Conservation (phyloP, 2,113 vertebrate genomes). For the Rhizomys pruinosus region DNA sequence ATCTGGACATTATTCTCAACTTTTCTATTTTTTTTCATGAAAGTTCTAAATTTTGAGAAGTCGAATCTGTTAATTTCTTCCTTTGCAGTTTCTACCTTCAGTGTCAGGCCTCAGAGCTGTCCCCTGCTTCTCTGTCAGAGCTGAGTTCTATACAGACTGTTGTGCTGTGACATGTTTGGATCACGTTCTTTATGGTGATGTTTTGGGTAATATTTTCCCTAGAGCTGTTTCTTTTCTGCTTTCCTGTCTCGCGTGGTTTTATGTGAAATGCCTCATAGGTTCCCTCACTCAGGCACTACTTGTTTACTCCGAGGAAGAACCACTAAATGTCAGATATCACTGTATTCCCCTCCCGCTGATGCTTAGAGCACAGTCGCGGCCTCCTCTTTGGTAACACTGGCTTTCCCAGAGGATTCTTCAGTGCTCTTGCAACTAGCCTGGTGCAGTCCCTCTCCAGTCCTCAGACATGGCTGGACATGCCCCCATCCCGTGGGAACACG, state of each 20-base stretch:
- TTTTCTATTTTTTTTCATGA: conserved; percentile 20
- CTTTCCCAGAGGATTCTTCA: not conserved
- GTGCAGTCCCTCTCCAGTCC: not conserved
- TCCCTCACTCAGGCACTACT: not conserved
- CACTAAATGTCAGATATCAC: not conserved
- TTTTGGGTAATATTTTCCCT: not conserved
- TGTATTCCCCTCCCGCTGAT: not conserved
- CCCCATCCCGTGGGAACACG: not conserved
- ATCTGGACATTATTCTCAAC: not conserved
- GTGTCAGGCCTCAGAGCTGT: not conserved
- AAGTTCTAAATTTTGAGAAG: not conserved
- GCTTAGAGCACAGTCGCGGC: not conserved
- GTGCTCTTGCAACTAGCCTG: not conserved
- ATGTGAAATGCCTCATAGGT: not conserved
- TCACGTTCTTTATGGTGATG: not conserved
- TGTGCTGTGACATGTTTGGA: not conserved
- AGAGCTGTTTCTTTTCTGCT: not conserved
- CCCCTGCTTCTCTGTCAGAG: not conserved
- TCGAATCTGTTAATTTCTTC: not conserved
- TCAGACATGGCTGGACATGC: not conserved
- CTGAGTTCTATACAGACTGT: too few species aligned
- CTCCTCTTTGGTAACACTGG: not conserved
- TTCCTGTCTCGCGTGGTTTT: not conserved
- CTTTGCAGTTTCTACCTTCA: not conserved
- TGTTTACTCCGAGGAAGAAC: not conserved